Conservation (phyloP, 2,113 vertebrate species). For the Myrmecophaga tridactyla region DNA sequence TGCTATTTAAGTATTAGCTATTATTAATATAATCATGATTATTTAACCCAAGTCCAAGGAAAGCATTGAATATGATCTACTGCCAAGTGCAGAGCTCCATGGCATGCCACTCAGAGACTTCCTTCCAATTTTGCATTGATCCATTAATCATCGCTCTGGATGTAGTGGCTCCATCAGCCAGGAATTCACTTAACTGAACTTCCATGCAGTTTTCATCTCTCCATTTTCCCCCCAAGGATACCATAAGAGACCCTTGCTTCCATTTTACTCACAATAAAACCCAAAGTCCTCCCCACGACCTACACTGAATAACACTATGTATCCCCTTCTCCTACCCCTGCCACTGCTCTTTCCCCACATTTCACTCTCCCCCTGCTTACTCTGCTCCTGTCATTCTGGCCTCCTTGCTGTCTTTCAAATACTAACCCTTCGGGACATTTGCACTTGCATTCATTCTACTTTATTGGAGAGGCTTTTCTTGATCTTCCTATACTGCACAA, state of each 20-base stretch:
- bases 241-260: not conserved
- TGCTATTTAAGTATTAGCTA: not conserved
- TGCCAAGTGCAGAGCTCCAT: not conserved
- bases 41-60: conserved; percentile 1
- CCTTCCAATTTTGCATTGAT: not conserved
- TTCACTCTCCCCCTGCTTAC: not conserved
- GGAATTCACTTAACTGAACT: not conserved
- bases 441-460: not conserved
- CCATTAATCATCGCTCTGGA: not conserved
- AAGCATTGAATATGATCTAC: not conserved
- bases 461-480: not conserved
- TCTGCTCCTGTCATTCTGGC: not conserved
- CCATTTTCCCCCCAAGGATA: not conserved
- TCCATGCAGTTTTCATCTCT: not conserved
- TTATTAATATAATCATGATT: not conserved
- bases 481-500: not conserved
- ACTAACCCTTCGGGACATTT: not conserved
- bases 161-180: not conserved
- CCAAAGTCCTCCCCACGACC: not conserved
- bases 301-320: not conserved
- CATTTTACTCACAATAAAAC: not conserved
- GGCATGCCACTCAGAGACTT: not conserved
- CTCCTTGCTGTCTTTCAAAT: not conserved
- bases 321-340: not conserved
- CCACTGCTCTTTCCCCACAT: not conserved